Percentiles rank a stretch among this genome's conserved stretches.
phyloP scores from a whole-genome alignment of 2,797 vertebrate species.

The Liasis olivaceus region DNA sequence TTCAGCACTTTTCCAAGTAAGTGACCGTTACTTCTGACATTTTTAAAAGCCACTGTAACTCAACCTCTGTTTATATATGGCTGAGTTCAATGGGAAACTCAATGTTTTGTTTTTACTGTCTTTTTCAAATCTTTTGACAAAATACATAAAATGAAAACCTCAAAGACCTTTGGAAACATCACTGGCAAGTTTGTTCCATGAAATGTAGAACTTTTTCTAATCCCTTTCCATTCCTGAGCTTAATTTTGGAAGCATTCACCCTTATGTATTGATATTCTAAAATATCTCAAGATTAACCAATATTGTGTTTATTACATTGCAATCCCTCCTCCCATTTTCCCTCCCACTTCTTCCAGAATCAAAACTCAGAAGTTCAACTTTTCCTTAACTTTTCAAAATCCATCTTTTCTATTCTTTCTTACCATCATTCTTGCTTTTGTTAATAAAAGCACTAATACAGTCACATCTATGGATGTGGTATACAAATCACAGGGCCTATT shows the following conservation, averaged over 20 bases:
- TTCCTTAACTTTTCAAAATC: background rate
- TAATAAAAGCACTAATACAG: background rate
- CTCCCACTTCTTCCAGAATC: background rate
- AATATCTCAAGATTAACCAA: background rate
- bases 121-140: slow-evolving; percentile 59
- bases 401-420: background rate
- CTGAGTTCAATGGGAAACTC: slow-evolving; percentile 61
- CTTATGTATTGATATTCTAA: background rate
- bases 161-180: slow-evolving; percentile 59
- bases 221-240: background rate
- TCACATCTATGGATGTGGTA: background rate
- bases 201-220: slow-evolving; percentile 23
- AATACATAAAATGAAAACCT: slow-evolving; percentile 62
- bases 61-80: slow-evolving; percentile 51
- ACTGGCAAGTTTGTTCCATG: slow-evolving; percentile 45
- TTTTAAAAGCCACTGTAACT: slow-evolving; percentile 56
- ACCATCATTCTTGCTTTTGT: background rate
- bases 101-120: slow-evolving; percentile 50
- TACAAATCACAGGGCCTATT: background rate
- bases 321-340: background rate
- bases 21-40: slow-evolving; percentile 38
- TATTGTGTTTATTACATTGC: background rate
- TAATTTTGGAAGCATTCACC: slow-evolving; percentile 8
- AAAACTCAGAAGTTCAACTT: background rate
- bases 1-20: slow-evolving; percentile 30